These are phyloP conservation scores for Beroe ovata DNA, from an alignment of 37 sponge, comb jelly and placozoan species.

Conservation along the genomic window DNA sequence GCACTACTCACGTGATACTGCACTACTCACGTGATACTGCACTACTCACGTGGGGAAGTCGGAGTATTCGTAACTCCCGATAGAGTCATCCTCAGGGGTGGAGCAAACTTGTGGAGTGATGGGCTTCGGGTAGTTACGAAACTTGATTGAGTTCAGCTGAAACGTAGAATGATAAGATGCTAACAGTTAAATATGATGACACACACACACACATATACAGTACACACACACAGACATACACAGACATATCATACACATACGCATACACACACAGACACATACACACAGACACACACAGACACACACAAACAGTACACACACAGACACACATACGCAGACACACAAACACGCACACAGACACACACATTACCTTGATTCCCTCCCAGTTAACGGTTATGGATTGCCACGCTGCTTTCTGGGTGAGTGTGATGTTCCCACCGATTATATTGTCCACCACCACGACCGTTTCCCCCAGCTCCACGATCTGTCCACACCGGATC, in stretches of 20 bases:
- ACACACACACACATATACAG: too few relatives aligned
- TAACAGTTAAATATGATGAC: too few relatives aligned
- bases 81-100: neutral
- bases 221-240: too few relatives aligned
- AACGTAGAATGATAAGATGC: neutral
- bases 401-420: constrained; percentile 45
- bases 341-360: too few relatives aligned
- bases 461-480: constrained; percentile 29
- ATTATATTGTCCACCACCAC: neutral
- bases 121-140: neutral
- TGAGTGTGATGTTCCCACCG: constrained; percentile 2
- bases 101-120: neutral
- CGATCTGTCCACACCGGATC: neutral
- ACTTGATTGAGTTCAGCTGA: neutral
- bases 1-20: too few relatives aligned
- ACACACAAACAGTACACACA: too few relatives aligned
- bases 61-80: neutral
- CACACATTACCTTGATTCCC: neutral
- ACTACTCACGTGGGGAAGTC: neutral
- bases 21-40: too few relatives aligned
- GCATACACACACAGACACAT: too few relatives aligned
- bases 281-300: too few relatives aligned
- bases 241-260: too few relatives aligned
- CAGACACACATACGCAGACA: too few relatives aligned
- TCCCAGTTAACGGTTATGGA: constrained; percentile 36